Evolutionary conservation across 2,888 invertebrate species (phyloP), one percentile per base, ranked within the genome.

Genomic region (Hyposoter dolosus): DNA sequence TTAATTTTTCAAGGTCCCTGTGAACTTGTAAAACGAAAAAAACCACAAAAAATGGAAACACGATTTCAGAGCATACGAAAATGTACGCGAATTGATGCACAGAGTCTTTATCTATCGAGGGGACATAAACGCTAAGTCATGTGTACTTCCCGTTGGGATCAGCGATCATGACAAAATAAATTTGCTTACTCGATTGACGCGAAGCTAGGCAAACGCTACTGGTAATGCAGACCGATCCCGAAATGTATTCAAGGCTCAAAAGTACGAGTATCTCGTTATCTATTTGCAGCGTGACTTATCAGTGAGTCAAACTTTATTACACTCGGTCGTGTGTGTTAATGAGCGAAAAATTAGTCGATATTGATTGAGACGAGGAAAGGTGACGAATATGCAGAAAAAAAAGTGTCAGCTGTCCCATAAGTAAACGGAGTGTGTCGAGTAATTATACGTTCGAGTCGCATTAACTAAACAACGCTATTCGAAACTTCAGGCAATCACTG

Each of bases 201-300:
- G 60, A 60, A n/a, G 17, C 9, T 19, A 35, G 63, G 19, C 23
- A 63, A 75, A 75, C n/a, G 75, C 75, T 63, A 63, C 75, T 32
- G 60, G 43, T 75, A 40, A 75, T 63, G 32, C 15, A 40, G 23
- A 15, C 40, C 10, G 40, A 35, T 56, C 40, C 19, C 10, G 5
- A n/a, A 28, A 75, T 43, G 43, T 60, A 63, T 75, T 23, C 23
- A 63, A 40, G 47, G 63, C 28, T 45, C 60, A 17, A 40, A 74
- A 53, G 56, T 1, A 72, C 53, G 12, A 56, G 53, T 28, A 19
- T 56, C n/a, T 45, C 75, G 53, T 75, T 75, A 75, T 75, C 75
- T 63, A 63, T 75, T 63, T 63, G 45, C 75, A 60, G 7, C 45
- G 45, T 45, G 7, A 45, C 75, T 75, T 63, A 75, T 63, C 75